A percentile compares a stretch with the other conserved stretches of the same genome.
phyloP scores from a whole-genome alignment of 2,888 invertebrate species.

The Allolobophora icterica region DNA sequence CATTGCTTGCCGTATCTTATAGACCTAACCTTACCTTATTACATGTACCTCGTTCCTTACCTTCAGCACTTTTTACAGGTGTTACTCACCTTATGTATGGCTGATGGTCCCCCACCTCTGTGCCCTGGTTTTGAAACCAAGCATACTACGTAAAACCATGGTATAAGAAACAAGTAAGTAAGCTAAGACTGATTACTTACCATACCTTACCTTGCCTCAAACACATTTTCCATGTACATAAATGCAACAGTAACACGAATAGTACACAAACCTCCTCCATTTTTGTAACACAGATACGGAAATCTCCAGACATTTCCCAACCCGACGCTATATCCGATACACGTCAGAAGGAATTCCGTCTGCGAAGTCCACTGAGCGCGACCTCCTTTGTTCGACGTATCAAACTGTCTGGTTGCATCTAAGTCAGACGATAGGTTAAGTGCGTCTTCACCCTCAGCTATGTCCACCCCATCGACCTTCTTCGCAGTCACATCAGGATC shows the following conservation, averaged over 20 bases:
- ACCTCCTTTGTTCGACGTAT: neutral
- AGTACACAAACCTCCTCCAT: slow-evolving; percentile 46
- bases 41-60: too few species aligned
- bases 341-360: slow-evolving; percentile 47
- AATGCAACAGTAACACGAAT: neutral
- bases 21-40: too few species aligned
- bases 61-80: too few species aligned
- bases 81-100: too few species aligned
- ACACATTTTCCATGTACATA: neutral
- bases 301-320: slow-evolving; percentile 47
- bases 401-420: neutral
- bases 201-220: too few species aligned
- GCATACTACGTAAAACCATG: too few species aligned
- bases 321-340: slow-evolving; percentile 48
- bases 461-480: neutral
- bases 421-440: neutral
- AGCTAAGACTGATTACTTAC: too few species aligned
- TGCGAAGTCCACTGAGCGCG: slow-evolving; percentile 47
- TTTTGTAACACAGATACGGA: slow-evolving; percentile 43
- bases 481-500: neutral
- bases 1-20: too few species aligned
- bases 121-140: too few species aligned
- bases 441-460: neutral
- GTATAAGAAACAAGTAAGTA: too few species aligned
- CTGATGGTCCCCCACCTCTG: too few species aligned